Base-by-base conservation (phyloP, 2,888 invertebrate species). In the Laspeyria flexula region DNA sequence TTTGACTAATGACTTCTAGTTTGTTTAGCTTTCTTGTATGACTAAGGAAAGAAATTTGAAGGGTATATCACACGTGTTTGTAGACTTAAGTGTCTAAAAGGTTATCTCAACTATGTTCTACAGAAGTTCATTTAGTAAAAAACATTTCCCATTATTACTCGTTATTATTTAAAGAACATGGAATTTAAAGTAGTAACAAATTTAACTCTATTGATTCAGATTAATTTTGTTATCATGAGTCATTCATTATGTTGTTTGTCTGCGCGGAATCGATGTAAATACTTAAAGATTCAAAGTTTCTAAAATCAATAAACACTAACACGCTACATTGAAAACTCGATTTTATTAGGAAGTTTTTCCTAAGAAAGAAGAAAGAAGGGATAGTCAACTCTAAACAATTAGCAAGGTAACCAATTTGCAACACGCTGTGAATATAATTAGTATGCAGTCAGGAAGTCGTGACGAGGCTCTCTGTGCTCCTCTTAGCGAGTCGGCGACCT, bases 401-500 rank as follows among this genome's bases (percentile, higher is more conserved):
- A 79, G 75, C 75, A 55, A 56, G 55, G 46, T 55, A 63, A 60
- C 54, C 75, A 81, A 82, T 88, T 88, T 66, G 77, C 86, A 77
- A 71, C 69, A 73, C 65, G 52, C 66, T 81, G 73, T 67, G 65
- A 88, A 88, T 86, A 79, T 46, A 84, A 87, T 88, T 89, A 86
- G 81, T 65, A 74, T 69, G 60, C 54, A 62, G 65, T 49, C 56
- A 79, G 78, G 78, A 82, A 85, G 79, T 84, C 85, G 86, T 87
- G 87, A 85, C 77, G 75, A 51, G 52, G 56, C 56, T 57, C 67
- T 68, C 56, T 68, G 58, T 59, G 54, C 47, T 56, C 49, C 65
- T 71, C 66, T 78, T 70, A 75, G 67, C 65, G 44, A 55, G 51
- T 63, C 55, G 55, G 34, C 54, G 59, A 65, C 72, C 72, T 72